Evolutionary conservation across 2,113 vertebrate species (phyloP), one percentile per base, ranked within the genome.

Genomic region (Perca schrenkii): DNA sequence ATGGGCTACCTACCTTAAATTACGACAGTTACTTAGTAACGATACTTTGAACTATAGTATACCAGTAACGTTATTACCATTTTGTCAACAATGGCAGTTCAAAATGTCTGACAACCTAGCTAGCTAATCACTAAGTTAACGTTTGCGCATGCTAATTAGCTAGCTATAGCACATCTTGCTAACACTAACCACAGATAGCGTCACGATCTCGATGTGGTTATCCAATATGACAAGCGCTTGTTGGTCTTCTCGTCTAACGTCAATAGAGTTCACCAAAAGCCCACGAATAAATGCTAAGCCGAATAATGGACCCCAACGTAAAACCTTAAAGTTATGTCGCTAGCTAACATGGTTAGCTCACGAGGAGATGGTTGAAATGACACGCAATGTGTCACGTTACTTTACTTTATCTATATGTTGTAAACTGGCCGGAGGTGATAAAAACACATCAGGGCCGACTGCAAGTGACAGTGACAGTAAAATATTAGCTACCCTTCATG

Each of bases 21-120:
- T 6, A 21, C 2, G 4, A 47, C 8, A 28, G 19, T 61, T n/a
- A 21, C 4, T 56, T 17, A 49, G 3, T 8, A 43, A 43, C 40
- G 40, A 43, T 43, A 34, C 3, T 13, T 16, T 1, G 46, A 43
- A 8, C 34, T 11, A 8, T 1, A 54, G 4, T 19, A 4, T 3
- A 17, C 0, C 12, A 0, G 2, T 36, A 43, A 62, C 3, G 50
- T 34, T 70, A 67, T 25, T 12, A 28, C 25, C 36, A 49, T 8
- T 19, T 43, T 60, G n/a, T 65, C 16, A 79, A 58, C 75, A 66
- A 56, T 0, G 43, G 12, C 31, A 43, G 28, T 16, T 3, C 77
- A 90, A 90, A 74, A 91, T 86, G 86, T 87, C 84, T 70, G 86
- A 83, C 74, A 49, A 22, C 21, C 54, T 58, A 16, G 16, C 54